Percentiles rank a stretch among this genome's conserved stretches.
phyloP scores from a whole-genome alignment of 2,113 vertebrate genomes.

The Amblyornis subalaris region DNA sequence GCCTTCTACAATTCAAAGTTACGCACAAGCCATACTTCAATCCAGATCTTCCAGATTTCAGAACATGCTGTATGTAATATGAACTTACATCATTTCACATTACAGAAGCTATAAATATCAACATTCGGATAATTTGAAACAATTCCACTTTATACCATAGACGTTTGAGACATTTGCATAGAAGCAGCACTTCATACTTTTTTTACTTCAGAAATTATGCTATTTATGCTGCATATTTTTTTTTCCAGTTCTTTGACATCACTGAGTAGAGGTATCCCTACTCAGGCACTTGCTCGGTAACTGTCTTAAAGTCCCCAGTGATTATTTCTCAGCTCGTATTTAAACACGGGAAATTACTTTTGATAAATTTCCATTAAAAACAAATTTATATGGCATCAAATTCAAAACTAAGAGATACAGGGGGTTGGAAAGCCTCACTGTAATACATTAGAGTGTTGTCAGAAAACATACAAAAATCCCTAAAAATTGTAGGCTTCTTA shows the following conservation, averaged over 20 bases:
- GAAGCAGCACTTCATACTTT: background rate
- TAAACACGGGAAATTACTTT: background rate
- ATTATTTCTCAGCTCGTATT: background rate
- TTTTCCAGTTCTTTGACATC: background rate
- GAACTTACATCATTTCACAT: background rate
- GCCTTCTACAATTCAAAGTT: background rate
- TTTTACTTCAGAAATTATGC: background rate
- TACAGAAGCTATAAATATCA: background rate
- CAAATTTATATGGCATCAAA: background rate
- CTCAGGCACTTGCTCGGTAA: background rate
- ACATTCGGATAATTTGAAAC: background rate
- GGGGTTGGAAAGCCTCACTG: background rate
- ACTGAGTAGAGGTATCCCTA: background rate
- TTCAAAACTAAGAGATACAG: background rate
- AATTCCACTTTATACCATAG: background rate
- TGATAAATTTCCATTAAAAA: background rate
- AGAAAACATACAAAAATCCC: background rate
- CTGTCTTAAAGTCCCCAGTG: background rate
- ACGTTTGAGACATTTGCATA: background rate
- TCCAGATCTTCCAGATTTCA: background rate
- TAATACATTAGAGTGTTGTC: background rate
- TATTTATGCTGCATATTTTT: background rate
- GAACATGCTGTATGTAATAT: rapidly evolving
- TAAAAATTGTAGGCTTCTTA: background rate
- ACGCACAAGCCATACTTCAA: background rate